Evolutionary conservation across 1,140 invertebrate species (phyloP).

Genomic region (Drosophila nasuta): DNA sequence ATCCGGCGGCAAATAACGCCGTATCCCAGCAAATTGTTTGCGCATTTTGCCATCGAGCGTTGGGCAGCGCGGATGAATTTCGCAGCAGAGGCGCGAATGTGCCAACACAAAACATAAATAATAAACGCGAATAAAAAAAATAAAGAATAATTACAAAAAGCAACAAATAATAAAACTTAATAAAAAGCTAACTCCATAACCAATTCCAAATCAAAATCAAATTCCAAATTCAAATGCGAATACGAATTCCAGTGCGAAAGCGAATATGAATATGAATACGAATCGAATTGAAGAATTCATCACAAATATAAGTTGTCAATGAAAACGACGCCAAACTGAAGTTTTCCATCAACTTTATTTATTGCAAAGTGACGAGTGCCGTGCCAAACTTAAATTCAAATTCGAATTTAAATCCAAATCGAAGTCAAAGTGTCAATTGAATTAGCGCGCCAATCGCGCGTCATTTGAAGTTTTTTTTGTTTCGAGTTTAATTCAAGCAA

Average conservation of each 20-base stretch:
- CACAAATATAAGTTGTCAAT: conserved; percentile 59
- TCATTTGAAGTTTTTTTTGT: conserved; percentile 15
- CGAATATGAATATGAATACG: conserved; percentile 38
- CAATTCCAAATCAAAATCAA: neutral
- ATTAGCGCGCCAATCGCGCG: conserved; percentile 67
- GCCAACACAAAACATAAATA: conserved; percentile 14
- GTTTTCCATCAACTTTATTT: conserved; percentile 69
- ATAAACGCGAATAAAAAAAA: conserved; percentile 25
- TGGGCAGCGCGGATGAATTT: conserved; percentile 77
- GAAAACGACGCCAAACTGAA: conserved; percentile 61
- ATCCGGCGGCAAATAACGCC: conserved; percentile 8
- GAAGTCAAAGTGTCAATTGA: conserved; percentile 71
- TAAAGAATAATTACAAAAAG: neutral
- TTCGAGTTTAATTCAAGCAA: conserved; percentile 41
- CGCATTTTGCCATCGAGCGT: conserved; percentile 80
- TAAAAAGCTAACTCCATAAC: conserved; percentile 15
- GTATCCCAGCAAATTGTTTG: conserved; percentile 66
- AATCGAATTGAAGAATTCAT: conserved; percentile 22
- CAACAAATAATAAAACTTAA: conserved; percentile 16
- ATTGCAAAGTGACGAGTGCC: conserved; percentile 22
- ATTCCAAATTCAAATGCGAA: neutral
- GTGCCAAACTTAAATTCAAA: neutral
- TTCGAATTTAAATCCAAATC: neutral
- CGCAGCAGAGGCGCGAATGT: conserved; percentile 48
- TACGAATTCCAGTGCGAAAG: conserved; percentile 6